phyloP scores from a whole-genome alignment of 2,797 vertebrate species.

The Arctocebus calabarensis region DNA sequence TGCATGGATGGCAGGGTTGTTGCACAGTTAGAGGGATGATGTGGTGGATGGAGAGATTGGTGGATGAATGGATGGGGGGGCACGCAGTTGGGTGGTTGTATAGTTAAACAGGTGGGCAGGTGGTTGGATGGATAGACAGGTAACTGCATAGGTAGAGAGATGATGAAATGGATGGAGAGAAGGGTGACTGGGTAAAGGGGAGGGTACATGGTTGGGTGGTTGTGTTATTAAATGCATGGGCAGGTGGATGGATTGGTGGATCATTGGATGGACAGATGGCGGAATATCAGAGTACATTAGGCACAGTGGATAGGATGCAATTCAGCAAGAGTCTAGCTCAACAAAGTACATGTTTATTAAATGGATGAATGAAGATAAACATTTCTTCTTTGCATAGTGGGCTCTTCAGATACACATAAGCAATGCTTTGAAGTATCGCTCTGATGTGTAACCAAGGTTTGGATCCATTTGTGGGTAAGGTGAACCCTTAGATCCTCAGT shows the following conservation, averaged over 20 bases:
- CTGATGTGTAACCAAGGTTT: background rate
- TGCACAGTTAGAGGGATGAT: background rate
- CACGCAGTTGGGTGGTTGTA: no score
- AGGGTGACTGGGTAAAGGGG: background rate
- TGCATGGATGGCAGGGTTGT: no score
- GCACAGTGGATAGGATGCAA: no score
- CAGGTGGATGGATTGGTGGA: background rate
- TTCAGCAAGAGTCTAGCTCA: background rate
- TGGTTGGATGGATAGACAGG: background rate
- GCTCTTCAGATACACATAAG: background rate
- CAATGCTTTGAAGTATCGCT: background rate
- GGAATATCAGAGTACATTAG: no score
- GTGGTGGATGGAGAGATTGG: background rate
- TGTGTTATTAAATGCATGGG: background rate
- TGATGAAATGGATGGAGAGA: no score
- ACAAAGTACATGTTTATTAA: rapidly evolving
- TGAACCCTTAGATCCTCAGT: background rate
- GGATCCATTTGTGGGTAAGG: no score
- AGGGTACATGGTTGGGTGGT: background rate
- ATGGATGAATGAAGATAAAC: background rate
- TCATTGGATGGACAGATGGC: no score
- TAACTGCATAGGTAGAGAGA: background rate
- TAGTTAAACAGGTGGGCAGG: rapidly evolving
- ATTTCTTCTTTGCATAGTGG: background rate
- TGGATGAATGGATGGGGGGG: no score